Evolutionary conservation across 2,888 invertebrate species (phyloP).

Genomic region (Stictocephala bisonia): DNA sequence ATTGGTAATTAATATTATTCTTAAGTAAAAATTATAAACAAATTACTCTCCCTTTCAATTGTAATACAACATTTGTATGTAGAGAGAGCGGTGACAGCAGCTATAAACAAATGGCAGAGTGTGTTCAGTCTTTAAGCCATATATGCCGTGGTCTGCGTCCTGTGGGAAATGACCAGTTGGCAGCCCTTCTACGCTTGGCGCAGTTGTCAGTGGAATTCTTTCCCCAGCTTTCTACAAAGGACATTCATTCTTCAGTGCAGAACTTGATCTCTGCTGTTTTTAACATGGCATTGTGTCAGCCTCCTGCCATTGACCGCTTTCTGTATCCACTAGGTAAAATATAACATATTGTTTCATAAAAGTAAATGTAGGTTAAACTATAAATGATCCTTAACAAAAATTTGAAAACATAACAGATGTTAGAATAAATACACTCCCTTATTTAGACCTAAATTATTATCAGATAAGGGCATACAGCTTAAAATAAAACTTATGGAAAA

Average conservation of each 20-base stretch:
- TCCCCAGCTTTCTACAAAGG: background rate
- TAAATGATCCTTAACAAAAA: background rate
- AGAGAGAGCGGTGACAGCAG: too few relatives aligned
- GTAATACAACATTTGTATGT: too few relatives aligned
- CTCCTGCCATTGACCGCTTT: background rate
- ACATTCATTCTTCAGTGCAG: background rate
- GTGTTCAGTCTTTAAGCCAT: background rate
- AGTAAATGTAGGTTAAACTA: background rate
- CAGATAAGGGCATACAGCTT: too few relatives aligned
- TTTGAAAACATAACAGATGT: background rate
- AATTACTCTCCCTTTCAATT: too few relatives aligned
- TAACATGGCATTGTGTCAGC: background rate
- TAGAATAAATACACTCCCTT: background rate
- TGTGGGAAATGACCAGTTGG: background rate
- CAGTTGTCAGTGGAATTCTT: background rate
- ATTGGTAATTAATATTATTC: too few relatives aligned
- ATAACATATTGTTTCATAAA: background rate
- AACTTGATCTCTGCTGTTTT: background rate
- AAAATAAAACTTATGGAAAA: too few relatives aligned
- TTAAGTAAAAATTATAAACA: too few relatives aligned
- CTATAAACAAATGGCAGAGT: background rate
- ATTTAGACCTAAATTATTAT: too few relatives aligned
- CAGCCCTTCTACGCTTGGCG: background rate
- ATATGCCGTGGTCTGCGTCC: background rate
- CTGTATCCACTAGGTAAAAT: constrained; percentile 5